Conservation (phyloP, 2,113 vertebrate species). For the Lanius ludovicianus region DNA sequence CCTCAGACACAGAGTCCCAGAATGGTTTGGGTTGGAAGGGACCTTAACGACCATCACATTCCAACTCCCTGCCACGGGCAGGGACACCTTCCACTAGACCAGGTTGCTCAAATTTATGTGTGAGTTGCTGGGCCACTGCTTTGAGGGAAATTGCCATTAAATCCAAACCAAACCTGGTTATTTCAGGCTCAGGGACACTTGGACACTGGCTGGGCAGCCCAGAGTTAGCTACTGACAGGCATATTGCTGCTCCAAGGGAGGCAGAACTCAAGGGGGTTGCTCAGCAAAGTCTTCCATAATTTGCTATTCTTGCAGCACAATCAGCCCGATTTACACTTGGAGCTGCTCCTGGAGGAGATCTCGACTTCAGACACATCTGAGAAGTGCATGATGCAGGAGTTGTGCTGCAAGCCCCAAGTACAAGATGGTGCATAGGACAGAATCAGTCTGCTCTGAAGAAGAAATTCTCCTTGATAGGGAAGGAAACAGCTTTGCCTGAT, state of each 20-base stretch:
- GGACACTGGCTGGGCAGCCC: background rate
- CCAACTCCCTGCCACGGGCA: background rate
- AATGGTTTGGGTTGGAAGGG: background rate
- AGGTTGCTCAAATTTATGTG: background rate
- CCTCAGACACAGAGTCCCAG: background rate
- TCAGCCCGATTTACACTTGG: fast-evolving
- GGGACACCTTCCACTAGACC: too few species aligned
- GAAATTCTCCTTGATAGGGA: background rate
- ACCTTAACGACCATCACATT: background rate
- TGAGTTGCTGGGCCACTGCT: background rate
- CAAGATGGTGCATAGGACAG: background rate
- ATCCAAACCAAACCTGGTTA: background rate
- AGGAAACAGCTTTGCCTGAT: background rate
- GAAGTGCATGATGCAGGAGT: background rate
- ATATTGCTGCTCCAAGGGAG: background rate
- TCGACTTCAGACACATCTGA: fast-evolving
- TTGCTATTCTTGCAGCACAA: background rate
- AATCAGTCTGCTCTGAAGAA: background rate
- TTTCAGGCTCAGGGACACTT: background rate
- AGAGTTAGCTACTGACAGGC: background rate
- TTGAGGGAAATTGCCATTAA: background rate
- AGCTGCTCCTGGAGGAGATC: background rate
- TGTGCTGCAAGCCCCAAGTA: background rate
- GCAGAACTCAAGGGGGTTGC: background rate
- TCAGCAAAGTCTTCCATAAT: background rate